Evolutionary conservation across 2,797 vertebrate species (phyloP), one percentile per base, ranked within the genome.

Genomic region (Sphenopsis melanotis): DNA sequence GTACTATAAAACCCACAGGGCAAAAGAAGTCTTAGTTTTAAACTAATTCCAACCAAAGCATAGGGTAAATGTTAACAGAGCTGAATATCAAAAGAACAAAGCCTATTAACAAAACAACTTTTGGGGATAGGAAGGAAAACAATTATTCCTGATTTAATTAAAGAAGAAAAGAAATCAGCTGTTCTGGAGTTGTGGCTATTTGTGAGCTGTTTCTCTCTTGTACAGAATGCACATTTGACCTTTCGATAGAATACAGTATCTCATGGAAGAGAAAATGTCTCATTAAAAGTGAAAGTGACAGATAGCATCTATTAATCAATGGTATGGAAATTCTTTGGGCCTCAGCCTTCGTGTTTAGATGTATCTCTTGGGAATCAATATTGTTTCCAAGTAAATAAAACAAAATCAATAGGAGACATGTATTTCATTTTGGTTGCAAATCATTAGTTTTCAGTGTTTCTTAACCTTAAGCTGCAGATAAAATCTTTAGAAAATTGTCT

Each of bases 301-400:
- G 92, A 96, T 92, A 89, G 52, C 63, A 63, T 95, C 94, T 97
- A 94, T 97, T 97, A 97, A 97, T 97, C 97, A 97, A 91, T 97
- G 82, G 76, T 76, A 84, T 96, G 61, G 92, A 97, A 97, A 89
- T 97, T 94, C 75, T 96, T 97, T 96, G 94, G 80, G 74, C 52
- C 60, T 87, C 87, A 79, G 90, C 95, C 95, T 91, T 60, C 41
- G 44, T 93, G 94, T 93, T 97, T 91, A 93, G 89, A 95, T 96
- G 82, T 92, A 91, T 96, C 96, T 98, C 93, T 95, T 97, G 95
- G 93, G 88, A 93, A 97, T 98, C 97, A 89, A 97, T 98, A 97
- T 87, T 95, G 96, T 96, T 97, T 98, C 97, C 94, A 97, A 98
- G 97, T 96, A 97, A 97, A 97, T 97, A 97, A 98, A 98, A 14